phyloP scores from a whole-genome alignment of 2,888 invertebrate genomes.

The Embidobia sp. region DNA sequence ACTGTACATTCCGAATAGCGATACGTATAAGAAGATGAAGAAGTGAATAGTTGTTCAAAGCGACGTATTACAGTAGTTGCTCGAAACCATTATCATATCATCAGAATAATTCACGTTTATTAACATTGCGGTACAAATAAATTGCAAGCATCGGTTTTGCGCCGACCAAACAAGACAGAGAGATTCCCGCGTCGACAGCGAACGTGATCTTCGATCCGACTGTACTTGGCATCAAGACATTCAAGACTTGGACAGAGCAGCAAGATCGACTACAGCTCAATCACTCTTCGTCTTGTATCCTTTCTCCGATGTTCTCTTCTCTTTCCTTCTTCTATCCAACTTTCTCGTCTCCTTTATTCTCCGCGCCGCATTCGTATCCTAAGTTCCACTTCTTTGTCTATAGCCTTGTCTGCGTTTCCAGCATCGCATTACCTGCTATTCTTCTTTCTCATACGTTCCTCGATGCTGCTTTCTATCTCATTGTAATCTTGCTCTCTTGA shows the following conservation, averaged over 20 bases:
- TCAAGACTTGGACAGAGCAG: conserved; percentile 78
- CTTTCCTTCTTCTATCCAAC: conserved; percentile 51
- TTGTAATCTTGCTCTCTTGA: conserved; percentile 73
- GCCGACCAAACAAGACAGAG: conserved; percentile 45
- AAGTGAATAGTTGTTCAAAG: conserved; percentile 7
- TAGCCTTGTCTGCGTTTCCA: conserved; percentile 44
- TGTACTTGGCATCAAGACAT: conserved; percentile 78
- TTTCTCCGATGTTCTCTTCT: conserved; percentile 65
- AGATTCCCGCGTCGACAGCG: conserved; percentile 71
- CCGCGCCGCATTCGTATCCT: conserved; percentile 10
- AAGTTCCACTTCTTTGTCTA: conserved; percentile 53
- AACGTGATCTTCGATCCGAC: conserved; percentile 75
- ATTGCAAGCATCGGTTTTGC: no score
- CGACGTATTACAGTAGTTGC: conserved; percentile 10
- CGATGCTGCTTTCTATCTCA: conserved; percentile 69
- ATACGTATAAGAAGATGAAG: neutral
- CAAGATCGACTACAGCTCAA: conserved; percentile 81
- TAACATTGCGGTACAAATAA: conserved; percentile 58
- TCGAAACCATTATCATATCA: conserved; percentile 36
- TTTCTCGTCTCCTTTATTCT: conserved; percentile 24
- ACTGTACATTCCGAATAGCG: no score
- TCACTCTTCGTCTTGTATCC: conserved; percentile 79
- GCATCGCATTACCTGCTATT: conserved; percentile 36
- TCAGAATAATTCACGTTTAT: conserved; percentile 51
- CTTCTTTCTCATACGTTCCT: conserved; percentile 49